Base-by-base conservation (phyloP, 2,888 invertebrate genomes). In the Cheilosia vulpina region DNA sequence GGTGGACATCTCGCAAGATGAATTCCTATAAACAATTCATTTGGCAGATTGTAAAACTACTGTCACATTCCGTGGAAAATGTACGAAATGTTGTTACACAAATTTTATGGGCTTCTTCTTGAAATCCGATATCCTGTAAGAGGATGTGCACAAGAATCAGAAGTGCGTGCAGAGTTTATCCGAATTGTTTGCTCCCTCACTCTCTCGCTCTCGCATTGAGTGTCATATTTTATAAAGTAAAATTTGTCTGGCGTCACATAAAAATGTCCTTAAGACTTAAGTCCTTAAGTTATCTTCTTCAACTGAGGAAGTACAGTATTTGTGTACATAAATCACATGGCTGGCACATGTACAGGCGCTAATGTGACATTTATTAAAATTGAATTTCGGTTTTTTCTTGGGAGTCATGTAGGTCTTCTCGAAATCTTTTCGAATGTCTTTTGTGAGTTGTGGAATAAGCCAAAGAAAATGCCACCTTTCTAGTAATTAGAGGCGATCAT, bases 181-280 rank as follows among this genome's bases (percentile, higher is more conserved):
- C 2, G 27, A 38, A n/a, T 19, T 47, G 3, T 41, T 58, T n/a
- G 41, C 11, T 19, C 45, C 52, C 57, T 45, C 47, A 4, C 2
- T 7, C 31, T 31, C 9, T 9, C 9, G 9, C 9, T 7, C 31
- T 31, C 9, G 2, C 31, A 9, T 31, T 38, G 45, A 66, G 82
- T 77, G 66, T 82, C 82, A 55, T 19, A 78, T 77, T 77, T 63
- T 72, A 52, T 77, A 77, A 71, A 38, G 71, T 45, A 60, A 71
- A 77, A 82, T 72, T 72, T 62, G 82, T 82, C 72, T 78, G 82
- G 78, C 82, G 82, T 82, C 82, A 72, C 77, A 82, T 68, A 66
- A 77, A 65, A 77, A 71, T 77, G 47, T 82, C 77, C 77, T 66
- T 77, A 31, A 55, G 55, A 43, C 65, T 66, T 77, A 31, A 62